These are phyloP conservation scores for Thysanoteuthis rhombus DNA, from an alignment of 2,888 invertebrate genomes.

Conservation along the genomic window DNA sequence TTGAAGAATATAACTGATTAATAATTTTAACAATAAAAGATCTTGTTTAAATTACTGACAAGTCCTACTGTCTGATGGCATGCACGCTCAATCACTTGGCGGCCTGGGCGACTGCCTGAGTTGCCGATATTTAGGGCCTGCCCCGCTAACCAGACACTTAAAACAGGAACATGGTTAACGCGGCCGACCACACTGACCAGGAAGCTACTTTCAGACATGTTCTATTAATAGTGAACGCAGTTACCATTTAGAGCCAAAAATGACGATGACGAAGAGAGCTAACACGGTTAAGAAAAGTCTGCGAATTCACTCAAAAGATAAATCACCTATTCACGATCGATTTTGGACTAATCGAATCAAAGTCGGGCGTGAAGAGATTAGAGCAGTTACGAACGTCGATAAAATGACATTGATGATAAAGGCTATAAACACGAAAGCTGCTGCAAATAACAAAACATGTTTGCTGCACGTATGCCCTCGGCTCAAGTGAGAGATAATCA, in stretches of 20 bases:
- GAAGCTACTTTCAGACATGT: neutral
- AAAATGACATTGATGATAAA: neutral
- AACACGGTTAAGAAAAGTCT: neutral
- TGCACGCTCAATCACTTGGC: too few species aligned
- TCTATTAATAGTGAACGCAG: neutral
- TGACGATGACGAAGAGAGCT: neutral
- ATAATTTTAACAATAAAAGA: too few species aligned
- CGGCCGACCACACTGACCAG: too few species aligned
- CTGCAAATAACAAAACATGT: neutral
- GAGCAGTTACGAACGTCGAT: neutral
- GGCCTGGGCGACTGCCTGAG: too few species aligned
- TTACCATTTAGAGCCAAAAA: neutral
- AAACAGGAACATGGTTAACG: too few species aligned
- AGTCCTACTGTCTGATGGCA: too few species aligned
- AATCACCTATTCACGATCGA: neutral
- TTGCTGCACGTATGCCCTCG: neutral
- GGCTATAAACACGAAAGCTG: neutral
- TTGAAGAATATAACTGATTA: too few species aligned
- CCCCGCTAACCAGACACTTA: too few species aligned
- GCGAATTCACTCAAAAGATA: neutral
- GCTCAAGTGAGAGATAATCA: neutral
- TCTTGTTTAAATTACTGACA: too few species aligned
- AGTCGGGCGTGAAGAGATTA: neutral
- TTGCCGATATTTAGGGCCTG: too few species aligned
- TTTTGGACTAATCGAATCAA: neutral